Percentiles rank a stretch among this genome's conserved stretches.
Evolutionary conservation across 2,888 invertebrate genomes (phyloP).

Genomic region (Arrhopalites spinosus): DNA sequence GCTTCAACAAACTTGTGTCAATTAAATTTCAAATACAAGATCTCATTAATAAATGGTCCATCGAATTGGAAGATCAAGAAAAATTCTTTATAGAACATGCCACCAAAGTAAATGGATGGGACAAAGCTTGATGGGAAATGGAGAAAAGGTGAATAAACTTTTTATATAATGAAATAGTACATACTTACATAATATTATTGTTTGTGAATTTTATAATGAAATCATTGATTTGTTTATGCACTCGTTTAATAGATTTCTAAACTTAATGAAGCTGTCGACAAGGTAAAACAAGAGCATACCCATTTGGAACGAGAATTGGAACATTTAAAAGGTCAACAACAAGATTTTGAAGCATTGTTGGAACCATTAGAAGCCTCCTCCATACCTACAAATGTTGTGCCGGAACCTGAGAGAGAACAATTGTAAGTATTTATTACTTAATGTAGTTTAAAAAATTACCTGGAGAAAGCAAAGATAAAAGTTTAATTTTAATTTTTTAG

Average conservation of each 20-base stretch:
- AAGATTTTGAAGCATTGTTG: slow-evolving; percentile 85
- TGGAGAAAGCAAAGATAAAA: background rate
- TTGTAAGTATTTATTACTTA: slow-evolving; percentile 67
- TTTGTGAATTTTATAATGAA: background rate
- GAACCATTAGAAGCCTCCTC: slow-evolving; percentile 72
- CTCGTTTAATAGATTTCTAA: slow-evolving; percentile 70
- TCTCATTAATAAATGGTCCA: slow-evolving; percentile 90
- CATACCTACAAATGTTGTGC: slow-evolving; percentile 59
- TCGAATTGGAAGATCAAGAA: slow-evolving; percentile 90
- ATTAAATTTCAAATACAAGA: slow-evolving; percentile 85
- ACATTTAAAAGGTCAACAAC: slow-evolving; percentile 89
- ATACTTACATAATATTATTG: background rate
- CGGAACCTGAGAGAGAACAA: slow-evolving; percentile 87
- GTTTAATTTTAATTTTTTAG: slow-evolving; percentile 60
- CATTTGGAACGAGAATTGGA: slow-evolving; percentile 90
- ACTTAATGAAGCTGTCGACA: slow-evolving; percentile 83
- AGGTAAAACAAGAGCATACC: slow-evolving; percentile 85
- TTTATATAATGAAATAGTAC: background rate
- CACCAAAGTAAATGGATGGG: slow-evolving; percentile 95
- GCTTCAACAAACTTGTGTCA: slow-evolving; percentile 42
- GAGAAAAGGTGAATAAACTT: slow-evolving; percentile 73
- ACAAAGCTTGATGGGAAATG: slow-evolving; percentile 86
- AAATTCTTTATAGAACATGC: slow-evolving; percentile 91
- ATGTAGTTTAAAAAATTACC: background rate
- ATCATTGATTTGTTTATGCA: background rate